Evolutionary conservation across 2,888 invertebrate genomes (phyloP), one percentile per base, ranked within the genome.

Genomic region (Slavum lentiscoides): DNA sequence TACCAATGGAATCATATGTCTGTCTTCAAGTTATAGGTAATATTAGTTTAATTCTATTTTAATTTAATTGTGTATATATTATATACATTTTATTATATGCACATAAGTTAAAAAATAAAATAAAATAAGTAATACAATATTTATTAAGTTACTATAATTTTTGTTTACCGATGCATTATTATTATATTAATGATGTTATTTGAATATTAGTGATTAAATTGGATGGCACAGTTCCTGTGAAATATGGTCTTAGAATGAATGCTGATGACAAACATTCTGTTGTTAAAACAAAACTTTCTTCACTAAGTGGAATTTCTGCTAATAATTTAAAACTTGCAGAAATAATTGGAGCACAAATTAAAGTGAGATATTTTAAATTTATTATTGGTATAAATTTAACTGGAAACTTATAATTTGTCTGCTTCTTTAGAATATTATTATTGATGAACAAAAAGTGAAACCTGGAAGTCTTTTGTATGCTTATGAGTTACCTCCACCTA

Each of bases 1-100:
- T 97, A 84, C 96, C 96, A 37, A 94, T 96, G 90, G 96, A 97
- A 87, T 92, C 92, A 86, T 93, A 91, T 85, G 90, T 93, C 72
- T 90, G 93, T 83, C 89, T 92, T 84, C 93, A 94, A 86, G 89
- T 94, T 77, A 88, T 92, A 84, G 93, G 93, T 93, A 84, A 85
- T 59, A 59, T 70, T 70, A 37, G 8, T 61, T 23, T 61, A 49
- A 13, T 15, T 49, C 15, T 15, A 49, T 13, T 49, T 49, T 49
- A 49, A 49, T 49, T 11, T 49, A 49, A 11, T 49, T 49, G 11
- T 49, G 13, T 49, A 1, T 49, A 49, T 49, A 49, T 49, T 13
- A 49, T 49, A 49, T 49, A 49, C 11, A 13, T 49, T 11, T 15
- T 43, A 43, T 9, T 43, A 43, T 43, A 43, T 43, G 7, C 11